Evolutionary conservation across 2,888 invertebrate genomes (phyloP).

Genomic region (Macaria notata): DNA sequence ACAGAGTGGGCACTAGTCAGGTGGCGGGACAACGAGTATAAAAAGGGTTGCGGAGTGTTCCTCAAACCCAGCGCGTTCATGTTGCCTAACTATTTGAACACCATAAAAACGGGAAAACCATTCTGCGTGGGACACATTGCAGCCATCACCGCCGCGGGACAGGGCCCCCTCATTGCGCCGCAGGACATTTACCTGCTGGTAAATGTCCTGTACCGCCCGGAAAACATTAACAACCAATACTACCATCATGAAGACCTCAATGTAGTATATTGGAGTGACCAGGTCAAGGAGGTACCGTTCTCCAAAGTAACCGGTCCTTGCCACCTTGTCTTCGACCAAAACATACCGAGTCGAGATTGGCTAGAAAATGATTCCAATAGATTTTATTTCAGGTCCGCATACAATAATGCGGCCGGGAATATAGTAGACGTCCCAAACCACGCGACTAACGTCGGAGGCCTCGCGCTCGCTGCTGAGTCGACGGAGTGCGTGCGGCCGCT

Average conservation of each 20-base stretch:
- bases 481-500: conserved; percentile 69
- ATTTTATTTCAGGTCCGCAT: conserved; percentile 89
- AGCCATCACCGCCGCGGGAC: conserved; percentile 81
- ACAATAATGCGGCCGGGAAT: conserved; percentile 81
- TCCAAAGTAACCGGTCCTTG: conserved; percentile 86
- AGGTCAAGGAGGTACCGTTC: conserved; percentile 84
- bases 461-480: background rate
- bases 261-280: conserved; percentile 89
- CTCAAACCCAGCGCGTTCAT: conserved; percentile 84
- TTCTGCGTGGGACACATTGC: conserved; percentile 88
- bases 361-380: conserved; percentile 84
- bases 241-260: conserved; percentile 87
- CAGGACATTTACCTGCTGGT: conserved; percentile 85
- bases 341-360: conserved; percentile 84
- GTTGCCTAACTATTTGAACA: conserved; percentile 67
- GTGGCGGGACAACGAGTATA: conserved; percentile 84
- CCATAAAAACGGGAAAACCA: conserved; percentile 58
- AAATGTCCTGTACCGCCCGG: conserved; percentile 88
- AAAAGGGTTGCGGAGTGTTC: conserved; percentile 86
- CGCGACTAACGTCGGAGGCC: conserved; percentile 50
- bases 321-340: conserved; percentile 84
- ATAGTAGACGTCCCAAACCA: conserved; percentile 84
- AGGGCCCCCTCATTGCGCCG: conserved; percentile 74
- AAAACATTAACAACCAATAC: conserved; percentile 85
- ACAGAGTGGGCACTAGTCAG: conserved; percentile 75